Base-by-base conservation (phyloP, 2,888 invertebrate genomes). In the Pelosia muscerda region DNA sequence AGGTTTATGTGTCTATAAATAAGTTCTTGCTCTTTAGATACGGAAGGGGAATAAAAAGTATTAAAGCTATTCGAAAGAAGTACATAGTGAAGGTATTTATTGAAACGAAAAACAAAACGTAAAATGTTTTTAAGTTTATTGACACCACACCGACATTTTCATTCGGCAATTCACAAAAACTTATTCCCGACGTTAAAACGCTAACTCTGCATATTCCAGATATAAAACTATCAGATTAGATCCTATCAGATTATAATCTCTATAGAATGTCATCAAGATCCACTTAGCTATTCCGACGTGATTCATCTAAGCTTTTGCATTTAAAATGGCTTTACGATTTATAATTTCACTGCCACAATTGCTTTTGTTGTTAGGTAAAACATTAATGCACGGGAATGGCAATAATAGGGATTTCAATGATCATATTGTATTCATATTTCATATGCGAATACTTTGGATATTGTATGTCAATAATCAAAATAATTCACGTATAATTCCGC, bases 401-500 rank as follows among this genome's bases (percentile, higher is more conserved):
- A 71, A 59, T 67, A 71, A 59, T 67, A 71, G 75, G 81, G 78
- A 81, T 60, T 71, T 73, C 75, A 71, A 79, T 78, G 81, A 74
- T 25, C 71, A 72, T 73, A 77, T 78, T 81, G 81, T 77, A 81
- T 82, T 74, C 77, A 82, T 86, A 84, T 86, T 84, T 82, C 82
- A 84, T 84, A 78, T 66, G 75, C 79, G 84, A 88, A 89, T 81
- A 82, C 81, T 84, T 84, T 83, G 81, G 82, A 76, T 82, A 86
- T 88, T 86, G 79, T 73, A 81, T 86, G 82, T 86, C 82, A 82
- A 83, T 84, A 82, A 83, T 73, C 77, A 83, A 85, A 85, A 90
- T 91, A 89, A 91, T 89, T 90, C 86, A 84, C 76, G 81, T 85
- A 86, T 82, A 85, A 79, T 80, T 83, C 81, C 74, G 84, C 90